These are phyloP conservation scores for Phalacrocorax carbo DNA, from an alignment of 2,113 vertebrate species.

Conservation along the genomic window DNA sequence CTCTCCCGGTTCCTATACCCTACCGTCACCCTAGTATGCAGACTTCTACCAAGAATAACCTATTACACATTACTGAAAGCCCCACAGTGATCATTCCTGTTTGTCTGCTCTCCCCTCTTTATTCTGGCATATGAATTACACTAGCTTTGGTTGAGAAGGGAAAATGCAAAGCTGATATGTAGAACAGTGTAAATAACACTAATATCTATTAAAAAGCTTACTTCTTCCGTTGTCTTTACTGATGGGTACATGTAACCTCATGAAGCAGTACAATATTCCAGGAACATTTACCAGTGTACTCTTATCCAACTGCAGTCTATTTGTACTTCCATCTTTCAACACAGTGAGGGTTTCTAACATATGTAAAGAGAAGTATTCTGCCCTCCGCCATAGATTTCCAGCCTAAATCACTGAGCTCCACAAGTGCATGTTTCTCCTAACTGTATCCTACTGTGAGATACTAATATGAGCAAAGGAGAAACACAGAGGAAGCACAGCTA, in stretches of 20 bases:
- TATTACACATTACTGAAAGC: neutral
- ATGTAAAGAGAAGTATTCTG: neutral
- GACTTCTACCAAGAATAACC: neutral
- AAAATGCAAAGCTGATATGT: neutral
- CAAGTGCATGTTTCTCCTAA: neutral
- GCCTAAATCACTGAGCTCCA: neutral
- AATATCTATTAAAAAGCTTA: neutral
- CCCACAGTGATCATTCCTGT: neutral
- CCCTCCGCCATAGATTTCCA: neutral
- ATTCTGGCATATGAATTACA: neutral
- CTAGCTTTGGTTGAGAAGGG: neutral
- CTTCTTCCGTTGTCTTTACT: neutral
- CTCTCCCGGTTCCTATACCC: neutral
- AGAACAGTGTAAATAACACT: neutral
- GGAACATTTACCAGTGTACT: neutral
- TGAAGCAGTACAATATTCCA: neutral
- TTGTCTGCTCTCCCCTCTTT: neutral
- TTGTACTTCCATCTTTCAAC: neutral
- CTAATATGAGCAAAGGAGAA: neutral
- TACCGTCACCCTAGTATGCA: neutral
- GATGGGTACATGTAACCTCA: neutral
- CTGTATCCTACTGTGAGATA: neutral
- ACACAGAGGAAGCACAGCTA: neutral
- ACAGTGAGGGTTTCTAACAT: neutral
- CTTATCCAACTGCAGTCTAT: neutral